These are phyloP conservation scores for Callithrix jacchus DNA, from an alignment of 2,113 vertebrate species.

Conservation along the genomic window DNA sequence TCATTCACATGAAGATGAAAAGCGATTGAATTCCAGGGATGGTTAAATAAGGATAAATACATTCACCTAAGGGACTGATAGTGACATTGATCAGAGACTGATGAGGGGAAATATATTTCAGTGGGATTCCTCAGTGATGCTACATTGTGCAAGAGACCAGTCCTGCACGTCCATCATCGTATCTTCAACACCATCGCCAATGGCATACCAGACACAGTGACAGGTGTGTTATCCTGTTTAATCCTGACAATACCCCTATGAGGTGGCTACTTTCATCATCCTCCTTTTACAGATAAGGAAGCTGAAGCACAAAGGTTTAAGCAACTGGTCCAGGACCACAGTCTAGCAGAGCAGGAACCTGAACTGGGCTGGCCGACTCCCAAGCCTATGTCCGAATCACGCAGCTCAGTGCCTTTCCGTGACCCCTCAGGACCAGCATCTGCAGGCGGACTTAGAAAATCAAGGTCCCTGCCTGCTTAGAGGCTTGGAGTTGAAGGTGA, in stretches of 20 bases:
- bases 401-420: not conserved
- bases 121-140: not conserved
- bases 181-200: fast-evolving
- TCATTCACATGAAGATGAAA: not conserved
- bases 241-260: not conserved
- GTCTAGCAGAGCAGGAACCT: not conserved
- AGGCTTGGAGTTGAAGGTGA: not conserved
- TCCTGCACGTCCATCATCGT: not conserved
- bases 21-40: not conserved
- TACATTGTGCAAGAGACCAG: not conserved
- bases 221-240: not conserved
- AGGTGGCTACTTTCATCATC: not conserved
- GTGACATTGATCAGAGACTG: not conserved
- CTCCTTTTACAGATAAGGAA: not conserved
- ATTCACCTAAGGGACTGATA: not conserved
- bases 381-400: not conserved
- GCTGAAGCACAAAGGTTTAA: not conserved
- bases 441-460: not conserved
- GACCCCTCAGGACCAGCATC: not conserved
- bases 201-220: not conserved
- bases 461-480: not conserved
- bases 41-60: not conserved
- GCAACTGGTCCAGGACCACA: not conserved
- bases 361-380: not conserved
- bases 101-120: not conserved